Evolutionary conservation across 2,113 vertebrate genomes (phyloP), one percentile per base, ranked within the genome.

Genomic region (Peromyscus californicus): DNA sequence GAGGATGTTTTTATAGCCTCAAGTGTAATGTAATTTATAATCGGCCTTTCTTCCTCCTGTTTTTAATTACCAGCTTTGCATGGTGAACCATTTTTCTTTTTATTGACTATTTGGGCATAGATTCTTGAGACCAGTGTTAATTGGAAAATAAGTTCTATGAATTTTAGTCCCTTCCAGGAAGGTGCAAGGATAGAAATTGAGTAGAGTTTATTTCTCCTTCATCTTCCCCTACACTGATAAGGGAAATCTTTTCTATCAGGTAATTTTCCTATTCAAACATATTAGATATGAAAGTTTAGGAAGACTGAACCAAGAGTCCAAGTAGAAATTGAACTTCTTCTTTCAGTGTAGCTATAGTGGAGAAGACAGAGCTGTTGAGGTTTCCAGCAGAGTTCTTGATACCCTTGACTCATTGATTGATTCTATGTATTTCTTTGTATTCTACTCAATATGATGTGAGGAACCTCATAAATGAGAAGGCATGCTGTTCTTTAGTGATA

Each of bases 21-120:
- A 91, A 96, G 92, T 93, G 94, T 86, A 92, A 83, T 97, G 21
- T 98, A 97, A 97, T 97, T 98, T 97, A 97, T 97, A 96, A 96
- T 90, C 83, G 93, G 96, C n/a, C 89, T 95, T 97, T 96, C 85
- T 97, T n/a, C 39, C 70, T 98, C 82, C 94, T 96, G n/a, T 87
- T 97, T 97, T 97, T 98, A 98, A 98, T 98, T 98, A 96, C 83
- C 86, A 94, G 94, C 74, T 95, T 97, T 97, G 95, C 95, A 95
- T 96, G 86, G 72, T 57, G 82, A 90, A 95, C 96, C 36, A 95
- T 94, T 86, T 96, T 93, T 63, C 89, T 70, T 98, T 95, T 95
- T 97, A 97, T 93, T 92, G 82, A 93, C 91, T 96, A 89, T 80
- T 96, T 88, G 96, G 59, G 61, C 63, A 87, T 29, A 42, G 54